Evolutionary conservation across 2,888 invertebrate species (phyloP).

Genomic region (Mimas tiliae): DNA sequence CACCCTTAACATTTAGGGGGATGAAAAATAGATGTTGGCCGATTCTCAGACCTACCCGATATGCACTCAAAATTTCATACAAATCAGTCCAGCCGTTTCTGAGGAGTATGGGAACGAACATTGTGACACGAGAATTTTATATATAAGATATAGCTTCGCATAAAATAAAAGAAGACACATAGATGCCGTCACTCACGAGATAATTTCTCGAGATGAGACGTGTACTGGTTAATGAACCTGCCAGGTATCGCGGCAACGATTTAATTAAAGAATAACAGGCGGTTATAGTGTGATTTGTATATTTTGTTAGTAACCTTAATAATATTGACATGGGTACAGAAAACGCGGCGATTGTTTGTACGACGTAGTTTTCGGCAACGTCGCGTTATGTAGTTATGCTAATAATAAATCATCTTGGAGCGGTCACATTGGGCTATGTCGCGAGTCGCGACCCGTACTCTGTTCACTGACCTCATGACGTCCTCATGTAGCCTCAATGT

Average conservation of each 20-base stretch:
- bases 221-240: not conserved
- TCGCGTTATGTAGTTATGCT: not conserved
- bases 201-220: not conserved
- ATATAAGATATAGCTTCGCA: too few relatives aligned
- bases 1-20: too few relatives aligned
- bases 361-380: not conserved
- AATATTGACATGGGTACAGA: not conserved
- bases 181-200: not conserved
- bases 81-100: too few relatives aligned
- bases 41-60: too few relatives aligned
- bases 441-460: constrained; percentile 41
- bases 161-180: not conserved
- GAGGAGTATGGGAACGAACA: too few relatives aligned
- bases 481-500: constrained; percentile 52
- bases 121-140: too few relatives aligned
- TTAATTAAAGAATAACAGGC: not conserved
- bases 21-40: too few relatives aligned
- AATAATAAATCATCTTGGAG: constrained; percentile 26
- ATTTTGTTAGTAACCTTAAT: not conserved
- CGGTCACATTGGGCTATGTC: constrained; percentile 40
- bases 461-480: constrained; percentile 59
- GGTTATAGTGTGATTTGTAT: not conserved
- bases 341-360: not conserved
- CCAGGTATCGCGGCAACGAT: not conserved
- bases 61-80: too few relatives aligned